These are phyloP conservation scores for Choloepus didactylus DNA, from an alignment of 2,797 vertebrate species.

Conservation along the genomic window DNA sequence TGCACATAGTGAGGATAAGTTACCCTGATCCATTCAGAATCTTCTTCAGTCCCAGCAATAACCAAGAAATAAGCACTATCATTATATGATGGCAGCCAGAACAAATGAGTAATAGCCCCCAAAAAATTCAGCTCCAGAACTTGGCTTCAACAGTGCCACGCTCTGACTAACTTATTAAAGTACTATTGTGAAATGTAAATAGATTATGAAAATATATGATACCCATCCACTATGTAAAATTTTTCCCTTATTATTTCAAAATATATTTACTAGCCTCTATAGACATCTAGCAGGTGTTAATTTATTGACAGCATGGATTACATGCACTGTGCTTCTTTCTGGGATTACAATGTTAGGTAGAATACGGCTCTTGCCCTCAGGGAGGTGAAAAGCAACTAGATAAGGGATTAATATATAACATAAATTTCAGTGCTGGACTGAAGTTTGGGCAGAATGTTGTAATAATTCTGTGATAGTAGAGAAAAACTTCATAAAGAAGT, in stretches of 20 bases:
- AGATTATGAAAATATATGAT: background rate
- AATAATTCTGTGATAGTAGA: background rate
- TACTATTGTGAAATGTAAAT: background rate
- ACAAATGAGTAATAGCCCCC: background rate
- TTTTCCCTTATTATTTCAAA: conserved; percentile 23
- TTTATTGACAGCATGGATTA: background rate
- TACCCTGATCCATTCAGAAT: background rate
- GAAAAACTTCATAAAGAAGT: background rate
- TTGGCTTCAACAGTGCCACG: background rate
- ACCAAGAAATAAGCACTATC: background rate
- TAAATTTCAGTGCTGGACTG: background rate
- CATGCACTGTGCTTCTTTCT: background rate
- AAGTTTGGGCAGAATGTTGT: background rate
- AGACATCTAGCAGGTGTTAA: background rate
- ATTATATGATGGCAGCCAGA: background rate
- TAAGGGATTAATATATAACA: background rate
- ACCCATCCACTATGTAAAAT: background rate
- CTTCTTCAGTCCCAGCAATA: background rate
- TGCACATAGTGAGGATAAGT: background rate
- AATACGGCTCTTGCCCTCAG: background rate
- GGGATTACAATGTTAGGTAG: background rate
- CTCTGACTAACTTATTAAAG: background rate
- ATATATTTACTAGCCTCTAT: background rate
- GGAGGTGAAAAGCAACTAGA: background rate
- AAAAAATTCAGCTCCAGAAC: background rate